These are phyloP conservation scores for Aquatica leii DNA, from an alignment of 2,888 invertebrate species.

Conservation along the genomic window DNA sequence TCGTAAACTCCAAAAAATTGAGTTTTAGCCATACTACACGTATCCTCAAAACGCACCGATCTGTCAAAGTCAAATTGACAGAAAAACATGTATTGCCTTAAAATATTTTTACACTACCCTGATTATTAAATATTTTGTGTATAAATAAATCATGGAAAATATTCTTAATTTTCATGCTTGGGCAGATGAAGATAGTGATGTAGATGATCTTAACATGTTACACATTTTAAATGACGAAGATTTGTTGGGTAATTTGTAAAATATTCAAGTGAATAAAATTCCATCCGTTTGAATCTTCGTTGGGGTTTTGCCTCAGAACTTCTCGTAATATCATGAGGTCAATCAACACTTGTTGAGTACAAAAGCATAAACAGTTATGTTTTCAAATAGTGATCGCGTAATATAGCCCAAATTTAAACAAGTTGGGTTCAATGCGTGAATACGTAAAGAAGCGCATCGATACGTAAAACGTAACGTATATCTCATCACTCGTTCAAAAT, in stretches of 20 bases:
- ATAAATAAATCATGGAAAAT: constrained; percentile 3
- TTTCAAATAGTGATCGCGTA: too few relatives aligned
- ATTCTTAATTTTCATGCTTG: constrained; percentile 5
- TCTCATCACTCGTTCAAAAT: background rate
- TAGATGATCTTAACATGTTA: constrained; percentile 3
- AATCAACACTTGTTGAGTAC: too few relatives aligned
- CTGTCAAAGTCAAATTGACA: constrained; percentile 1
- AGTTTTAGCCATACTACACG: constrained; percentile 4
- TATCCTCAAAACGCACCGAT: background rate
- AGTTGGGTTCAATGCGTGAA: too few relatives aligned
- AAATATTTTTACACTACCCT: constrained; percentile 3
- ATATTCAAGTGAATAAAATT: too few relatives aligned
- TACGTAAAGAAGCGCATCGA: too few relatives aligned
- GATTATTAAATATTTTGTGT: constrained; percentile 4
- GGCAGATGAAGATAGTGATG: constrained; percentile 1
- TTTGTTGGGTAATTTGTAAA: too few relatives aligned
- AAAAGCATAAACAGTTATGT: too few relatives aligned
- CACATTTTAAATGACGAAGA: constrained; percentile 2
- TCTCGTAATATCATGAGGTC: too few relatives aligned
- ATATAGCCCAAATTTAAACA: too few relatives aligned
- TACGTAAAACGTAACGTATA: background rate
- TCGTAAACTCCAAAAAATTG: background rate
- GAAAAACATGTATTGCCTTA: constrained; percentile 5
- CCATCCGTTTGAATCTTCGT: too few relatives aligned
- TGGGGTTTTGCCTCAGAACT: too few relatives aligned